Evolutionary conservation across 2,797 vertebrate genomes (phyloP).

Genomic region (Rousettus madagascariensis): DNA sequence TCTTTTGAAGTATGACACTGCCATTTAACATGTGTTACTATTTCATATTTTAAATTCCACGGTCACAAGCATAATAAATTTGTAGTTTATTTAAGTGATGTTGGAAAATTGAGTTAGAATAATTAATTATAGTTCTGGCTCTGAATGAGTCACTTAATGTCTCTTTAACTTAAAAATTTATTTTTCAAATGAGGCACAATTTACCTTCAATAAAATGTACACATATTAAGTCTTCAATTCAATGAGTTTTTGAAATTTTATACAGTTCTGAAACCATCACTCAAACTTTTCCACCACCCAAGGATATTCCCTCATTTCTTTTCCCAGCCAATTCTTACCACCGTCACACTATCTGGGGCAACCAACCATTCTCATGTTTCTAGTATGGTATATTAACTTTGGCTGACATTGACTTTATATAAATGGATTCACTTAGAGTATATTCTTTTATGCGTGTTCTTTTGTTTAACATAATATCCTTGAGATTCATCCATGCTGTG

Average conservation of each 20-base stretch:
- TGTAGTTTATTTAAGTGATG: background rate
- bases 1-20: background rate
- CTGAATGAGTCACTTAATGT: background rate
- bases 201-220: background rate
- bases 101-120: background rate
- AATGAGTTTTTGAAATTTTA: background rate
- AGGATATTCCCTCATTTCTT: background rate
- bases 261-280: background rate
- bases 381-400: background rate
- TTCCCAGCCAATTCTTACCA: background rate
- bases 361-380: background rate
- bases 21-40: background rate
- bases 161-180: background rate
- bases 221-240: background rate
- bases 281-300: background rate
- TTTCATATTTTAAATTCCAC: background rate
- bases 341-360: background rate
- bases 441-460: background rate
- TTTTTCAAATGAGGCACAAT: background rate
- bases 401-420: background rate
- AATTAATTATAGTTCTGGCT: background rate
- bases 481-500: background rate
- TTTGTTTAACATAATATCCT: background rate
- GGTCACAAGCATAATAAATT: background rate
- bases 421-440: background rate